Evolutionary conservation across 2,113 vertebrate species (phyloP).

Genomic region (Tupaia chinensis): DNA sequence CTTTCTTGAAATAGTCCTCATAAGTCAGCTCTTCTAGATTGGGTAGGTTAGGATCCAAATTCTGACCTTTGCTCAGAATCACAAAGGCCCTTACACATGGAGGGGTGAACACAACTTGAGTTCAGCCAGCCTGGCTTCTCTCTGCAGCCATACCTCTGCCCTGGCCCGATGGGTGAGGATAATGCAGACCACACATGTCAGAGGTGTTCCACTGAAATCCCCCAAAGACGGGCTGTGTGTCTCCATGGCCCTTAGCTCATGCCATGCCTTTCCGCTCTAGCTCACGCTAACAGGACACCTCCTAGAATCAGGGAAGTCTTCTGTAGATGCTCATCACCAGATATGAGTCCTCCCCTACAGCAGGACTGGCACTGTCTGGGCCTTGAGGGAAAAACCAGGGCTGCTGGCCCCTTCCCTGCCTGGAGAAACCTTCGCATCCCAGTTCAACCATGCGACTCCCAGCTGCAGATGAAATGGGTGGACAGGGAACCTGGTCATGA

Average conservation of each 20-base stretch:
- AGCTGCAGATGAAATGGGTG: constrained; percentile 74
- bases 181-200: rapidly evolving
- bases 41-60: background rate
- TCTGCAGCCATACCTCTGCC: background rate
- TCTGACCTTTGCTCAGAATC: background rate
- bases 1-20: background rate
- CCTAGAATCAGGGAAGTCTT: background rate
- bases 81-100: background rate
- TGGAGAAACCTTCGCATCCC: background rate
- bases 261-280: background rate
- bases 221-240: rapidly evolving
- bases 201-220: background rate
- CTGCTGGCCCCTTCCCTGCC: constrained; percentile 21
- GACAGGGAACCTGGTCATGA: background rate
- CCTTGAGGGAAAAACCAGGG: background rate
- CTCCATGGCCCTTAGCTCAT: rapidly evolving
- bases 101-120: background rate
- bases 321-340: background rate
- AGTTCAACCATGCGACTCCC: constrained; percentile 68
- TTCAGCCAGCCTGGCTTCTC: rapidly evolving
- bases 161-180: background rate
- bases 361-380: background rate
- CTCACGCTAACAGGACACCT: background rate
- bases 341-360: background rate
- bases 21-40: background rate